Percentiles rank a stretch among this genome's conserved stretches.
phyloP scores from a whole-genome alignment of 2,113 vertebrate species.

The Damaliscus lunatus region DNA sequence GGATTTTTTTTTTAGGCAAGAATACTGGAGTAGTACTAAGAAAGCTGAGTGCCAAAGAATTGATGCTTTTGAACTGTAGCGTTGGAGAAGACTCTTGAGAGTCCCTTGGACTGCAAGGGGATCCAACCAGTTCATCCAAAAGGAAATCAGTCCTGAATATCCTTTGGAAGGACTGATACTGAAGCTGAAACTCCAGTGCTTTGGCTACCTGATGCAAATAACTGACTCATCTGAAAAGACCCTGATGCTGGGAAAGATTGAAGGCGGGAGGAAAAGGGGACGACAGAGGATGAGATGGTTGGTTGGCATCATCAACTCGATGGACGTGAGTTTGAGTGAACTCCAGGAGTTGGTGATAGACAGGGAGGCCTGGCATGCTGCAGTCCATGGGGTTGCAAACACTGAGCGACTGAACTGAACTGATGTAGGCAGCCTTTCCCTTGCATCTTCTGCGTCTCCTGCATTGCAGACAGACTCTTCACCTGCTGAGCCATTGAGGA shows the following conservation, averaged over 20 bases:
- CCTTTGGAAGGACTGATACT: not conserved
- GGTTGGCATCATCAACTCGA: not conserved
- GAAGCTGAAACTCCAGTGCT: not conserved
- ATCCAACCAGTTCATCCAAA: not conserved
- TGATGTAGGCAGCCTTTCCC: not conserved
- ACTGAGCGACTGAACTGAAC: not conserved
- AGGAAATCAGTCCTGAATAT: not conserved
- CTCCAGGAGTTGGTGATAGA: not conserved
- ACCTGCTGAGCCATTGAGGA: not conserved
- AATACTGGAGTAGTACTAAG: not conserved
- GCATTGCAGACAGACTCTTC: not conserved
- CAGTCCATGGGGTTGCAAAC: not conserved
- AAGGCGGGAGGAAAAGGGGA: not conserved
- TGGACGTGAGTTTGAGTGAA: not conserved
- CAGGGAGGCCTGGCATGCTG: not conserved
- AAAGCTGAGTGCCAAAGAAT: not conserved
- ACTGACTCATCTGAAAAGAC: not conserved
- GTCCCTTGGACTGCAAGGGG: not conserved
- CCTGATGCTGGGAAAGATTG: not conserved
- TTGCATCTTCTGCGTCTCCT: not conserved
- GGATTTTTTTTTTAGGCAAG: not conserved
- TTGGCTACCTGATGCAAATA: fast-evolving
- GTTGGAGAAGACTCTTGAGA: not conserved
- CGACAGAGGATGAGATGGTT: not conserved
- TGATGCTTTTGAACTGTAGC: not conserved